These are phyloP conservation scores for Mycetomoellerius zeteki DNA, from an alignment of 1,140 invertebrate species.

Conservation along the genomic window DNA sequence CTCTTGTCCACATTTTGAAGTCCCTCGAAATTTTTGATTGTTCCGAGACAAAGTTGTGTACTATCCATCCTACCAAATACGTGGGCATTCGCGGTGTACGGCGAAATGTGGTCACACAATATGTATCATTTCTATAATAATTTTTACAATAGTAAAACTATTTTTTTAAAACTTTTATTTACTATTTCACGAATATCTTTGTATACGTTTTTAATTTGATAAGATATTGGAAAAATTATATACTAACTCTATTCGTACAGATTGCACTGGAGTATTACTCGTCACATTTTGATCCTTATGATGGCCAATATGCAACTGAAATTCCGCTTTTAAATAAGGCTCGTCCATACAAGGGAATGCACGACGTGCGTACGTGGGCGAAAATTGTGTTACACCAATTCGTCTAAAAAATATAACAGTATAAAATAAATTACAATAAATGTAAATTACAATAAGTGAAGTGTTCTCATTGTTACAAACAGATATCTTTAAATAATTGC, in stretches of 20 bases:
- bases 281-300: conserved; percentile 87
- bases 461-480: neutral
- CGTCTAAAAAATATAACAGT: conserved; percentile 85
- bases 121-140: conserved; percentile 51
- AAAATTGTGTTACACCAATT: conserved; percentile 93
- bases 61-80: conserved; percentile 92
- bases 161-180: no score
- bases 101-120: conserved; percentile 82
- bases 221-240: neutral
- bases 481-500: neutral
- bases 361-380: conserved; percentile 92
- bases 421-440: neutral
- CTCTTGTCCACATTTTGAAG: conserved; percentile 72
- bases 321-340: conserved; percentile 93
- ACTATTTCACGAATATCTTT: neutral
- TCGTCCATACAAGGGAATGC: conserved; percentile 97
- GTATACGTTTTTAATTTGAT: conserved; percentile 11
- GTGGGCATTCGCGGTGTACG: conserved; percentile 91
- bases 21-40: conserved; percentile 3
- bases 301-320: conserved; percentile 90
- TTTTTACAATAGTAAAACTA: no score
- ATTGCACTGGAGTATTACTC: conserved; percentile 88
- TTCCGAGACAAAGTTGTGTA: conserved; percentile 90
- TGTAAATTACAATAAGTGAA: neutral
- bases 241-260: conserved; percentile 78